A percentile compares a stretch with the other conserved stretches of the same genome.
Conservation (phyloP, 2,113 vertebrate species). For the Ranitomeya variabilis region DNA sequence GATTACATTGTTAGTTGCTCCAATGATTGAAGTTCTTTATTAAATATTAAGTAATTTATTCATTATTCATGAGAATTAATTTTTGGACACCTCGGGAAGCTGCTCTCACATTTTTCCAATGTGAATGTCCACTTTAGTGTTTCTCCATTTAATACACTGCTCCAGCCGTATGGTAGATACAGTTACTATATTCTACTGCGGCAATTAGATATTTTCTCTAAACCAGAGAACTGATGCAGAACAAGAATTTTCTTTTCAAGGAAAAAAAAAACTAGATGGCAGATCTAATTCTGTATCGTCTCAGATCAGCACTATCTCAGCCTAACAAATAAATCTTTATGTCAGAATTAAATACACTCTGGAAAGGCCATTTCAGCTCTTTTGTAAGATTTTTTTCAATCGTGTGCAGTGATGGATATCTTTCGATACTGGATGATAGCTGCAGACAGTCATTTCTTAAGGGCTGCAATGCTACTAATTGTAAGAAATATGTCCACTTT, state of each 20-base stretch:
- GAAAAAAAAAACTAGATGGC: constrained; percentile 15
- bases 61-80: neutral
- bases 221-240: neutral
- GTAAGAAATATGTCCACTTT: neutral
- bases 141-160: neutral
- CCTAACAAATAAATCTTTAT: constrained; percentile 48
- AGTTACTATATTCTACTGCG: neutral
- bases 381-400: constrained; percentile 30
- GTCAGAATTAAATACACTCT: constrained; percentile 45
- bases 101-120: neutral
- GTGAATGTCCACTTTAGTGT: neutral
- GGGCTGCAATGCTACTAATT: constrained; percentile 11
- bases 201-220: neutral
- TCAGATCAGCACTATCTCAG: constrained; percentile 41
- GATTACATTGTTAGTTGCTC: neutral
- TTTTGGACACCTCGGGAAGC: neutral
- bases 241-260: neutral
- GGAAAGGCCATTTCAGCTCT: constrained; percentile 45
- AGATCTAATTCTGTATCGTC: constrained; percentile 27
- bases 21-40: neutral
- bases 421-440: constrained; percentile 32
- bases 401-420: constrained; percentile 38
- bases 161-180: neutral
- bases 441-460: constrained; percentile 3
- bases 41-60: neutral